Evolutionary conservation across 2,797 vertebrate genomes (phyloP).

Genomic region (Eulemur rubriventer): DNA sequence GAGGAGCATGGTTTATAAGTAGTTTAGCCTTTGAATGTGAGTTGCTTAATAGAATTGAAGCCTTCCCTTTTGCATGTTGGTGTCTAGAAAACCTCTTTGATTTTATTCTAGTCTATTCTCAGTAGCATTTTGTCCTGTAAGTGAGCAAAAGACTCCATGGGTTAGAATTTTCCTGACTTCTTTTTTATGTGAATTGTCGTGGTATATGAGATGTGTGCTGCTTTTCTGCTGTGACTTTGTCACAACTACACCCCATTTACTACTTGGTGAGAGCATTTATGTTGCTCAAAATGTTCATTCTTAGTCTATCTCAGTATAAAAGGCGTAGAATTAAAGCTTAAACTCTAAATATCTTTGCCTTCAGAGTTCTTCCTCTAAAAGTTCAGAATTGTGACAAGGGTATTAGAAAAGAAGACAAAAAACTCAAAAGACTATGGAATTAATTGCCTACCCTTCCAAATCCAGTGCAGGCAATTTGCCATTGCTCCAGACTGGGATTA

Average conservation of each 20-base stretch:
- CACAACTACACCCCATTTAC: neutral
- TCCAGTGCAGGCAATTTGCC: neutral
- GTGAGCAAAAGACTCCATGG: neutral
- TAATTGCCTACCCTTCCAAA: neutral
- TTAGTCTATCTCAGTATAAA: constrained; percentile 43
- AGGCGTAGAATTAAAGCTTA: constrained; percentile 43
- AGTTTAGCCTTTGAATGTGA: constrained; percentile 52
- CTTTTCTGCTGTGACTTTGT: constrained; percentile 41
- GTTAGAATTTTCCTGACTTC: neutral
- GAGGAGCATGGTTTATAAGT: constrained; percentile 18
- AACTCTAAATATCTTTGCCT: constrained; percentile 3
- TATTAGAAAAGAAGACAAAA: neutral
- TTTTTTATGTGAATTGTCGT: neutral
- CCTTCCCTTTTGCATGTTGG: constrained; percentile 65
- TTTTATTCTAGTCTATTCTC: constrained; percentile 16
- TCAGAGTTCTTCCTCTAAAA: constrained; percentile 42
- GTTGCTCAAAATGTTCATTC: constrained; percentile 30
- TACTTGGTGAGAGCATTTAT: constrained; percentile 42
- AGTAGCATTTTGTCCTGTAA: constrained; percentile 39
- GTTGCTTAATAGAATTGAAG: constrained; percentile 43
- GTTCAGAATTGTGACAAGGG: neutral
- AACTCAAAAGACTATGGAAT: neutral
- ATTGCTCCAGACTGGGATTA: neutral
- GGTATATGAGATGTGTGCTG: neutral
- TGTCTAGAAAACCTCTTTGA: constrained; percentile 33